These are phyloP conservation scores for Gavia stellata DNA, from an alignment of 2,113 vertebrate genomes.

Conservation along the genomic window DNA sequence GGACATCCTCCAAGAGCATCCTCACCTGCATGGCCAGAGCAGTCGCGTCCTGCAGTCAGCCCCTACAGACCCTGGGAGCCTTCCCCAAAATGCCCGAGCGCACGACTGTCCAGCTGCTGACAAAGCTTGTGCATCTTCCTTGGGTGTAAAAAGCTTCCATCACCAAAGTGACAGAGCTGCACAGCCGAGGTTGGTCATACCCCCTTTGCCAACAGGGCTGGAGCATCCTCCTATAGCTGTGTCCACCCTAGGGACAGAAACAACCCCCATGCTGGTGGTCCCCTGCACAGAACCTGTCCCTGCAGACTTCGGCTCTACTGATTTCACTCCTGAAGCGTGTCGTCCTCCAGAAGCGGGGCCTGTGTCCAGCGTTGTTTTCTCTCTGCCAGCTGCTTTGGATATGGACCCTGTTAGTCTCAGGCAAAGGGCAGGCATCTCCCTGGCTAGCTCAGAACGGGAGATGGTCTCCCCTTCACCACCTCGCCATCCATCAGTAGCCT, in stretches of 20 bases:
- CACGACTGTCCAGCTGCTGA: background rate
- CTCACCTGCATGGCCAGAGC: background rate
- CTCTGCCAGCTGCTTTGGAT: background rate
- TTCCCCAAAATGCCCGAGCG: background rate
- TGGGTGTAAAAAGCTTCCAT: background rate
- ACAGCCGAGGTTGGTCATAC: background rate
- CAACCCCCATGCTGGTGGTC: background rate
- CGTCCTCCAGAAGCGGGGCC: background rate
- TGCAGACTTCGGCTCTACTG: background rate
- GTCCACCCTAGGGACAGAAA: background rate
- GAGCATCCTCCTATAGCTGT: background rate
- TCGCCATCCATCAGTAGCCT: background rate
- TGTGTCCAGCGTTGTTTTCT: background rate
- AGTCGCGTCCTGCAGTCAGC: background rate
- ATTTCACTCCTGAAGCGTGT: background rate
- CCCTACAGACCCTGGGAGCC: background rate
- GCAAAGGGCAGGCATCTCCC: background rate
- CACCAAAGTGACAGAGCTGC: background rate
- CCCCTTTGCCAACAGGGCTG: background rate
- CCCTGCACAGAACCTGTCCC: background rate
- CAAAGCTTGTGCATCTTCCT: background rate
- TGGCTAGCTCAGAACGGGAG: background rate
- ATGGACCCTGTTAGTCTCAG: background rate
- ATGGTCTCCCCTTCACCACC: background rate
- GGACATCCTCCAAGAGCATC: background rate